Evolutionary conservation across 2,797 vertebrate genomes (phyloP).

Genomic region (Thripadectes ignobilis): DNA sequence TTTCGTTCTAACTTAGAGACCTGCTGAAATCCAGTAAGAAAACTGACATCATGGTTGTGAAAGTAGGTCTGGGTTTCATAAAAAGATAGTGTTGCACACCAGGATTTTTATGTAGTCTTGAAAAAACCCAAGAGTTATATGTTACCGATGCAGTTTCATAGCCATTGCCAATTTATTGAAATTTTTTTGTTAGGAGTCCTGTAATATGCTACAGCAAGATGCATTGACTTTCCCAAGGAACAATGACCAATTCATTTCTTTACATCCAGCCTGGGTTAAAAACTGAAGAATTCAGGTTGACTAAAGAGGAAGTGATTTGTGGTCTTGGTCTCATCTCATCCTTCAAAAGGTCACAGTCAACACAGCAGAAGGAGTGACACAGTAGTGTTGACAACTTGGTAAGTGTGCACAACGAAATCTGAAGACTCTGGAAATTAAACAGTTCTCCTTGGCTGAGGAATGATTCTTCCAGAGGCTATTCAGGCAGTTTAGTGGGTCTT

Average conservation of each 20-base stretch:
- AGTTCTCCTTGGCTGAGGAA: neutral
- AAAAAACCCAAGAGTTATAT: neutral
- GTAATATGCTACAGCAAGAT: neutral
- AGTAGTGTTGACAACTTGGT: neutral
- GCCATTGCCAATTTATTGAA: neutral
- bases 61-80: neutral
- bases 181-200: neutral
- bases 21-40: neutral
- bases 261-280: neutral
- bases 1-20: neutral
- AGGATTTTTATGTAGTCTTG: neutral
- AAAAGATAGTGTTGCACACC: neutral
- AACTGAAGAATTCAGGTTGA: neutral
- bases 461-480: neutral
- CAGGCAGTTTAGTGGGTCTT: neutral
- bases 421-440: neutral
- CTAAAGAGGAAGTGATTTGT: neutral
- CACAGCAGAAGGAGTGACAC: neutral
- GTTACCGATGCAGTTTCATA: neutral
- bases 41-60: neutral
- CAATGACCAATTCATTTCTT: neutral
- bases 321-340: neutral
- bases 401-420: neutral
- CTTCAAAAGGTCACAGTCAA: neutral
- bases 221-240: too few relatives aligned